Conservation (phyloP, 1,140 invertebrate genomes). For the Delia radicum region DNA sequence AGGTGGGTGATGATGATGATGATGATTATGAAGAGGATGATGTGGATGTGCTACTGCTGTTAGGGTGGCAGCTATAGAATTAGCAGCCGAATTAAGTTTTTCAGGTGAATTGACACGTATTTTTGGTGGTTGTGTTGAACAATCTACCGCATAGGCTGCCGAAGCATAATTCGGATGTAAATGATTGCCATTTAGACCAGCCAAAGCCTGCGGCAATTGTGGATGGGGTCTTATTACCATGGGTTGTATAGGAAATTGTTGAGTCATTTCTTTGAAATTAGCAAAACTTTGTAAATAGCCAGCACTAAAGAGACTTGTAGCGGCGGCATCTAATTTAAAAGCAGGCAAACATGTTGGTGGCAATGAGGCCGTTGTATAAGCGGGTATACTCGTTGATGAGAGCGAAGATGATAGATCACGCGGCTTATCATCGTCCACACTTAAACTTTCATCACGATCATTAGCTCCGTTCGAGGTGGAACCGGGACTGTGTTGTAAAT, state of each 20-base stretch:
- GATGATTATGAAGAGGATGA: slow-evolving; percentile 30
- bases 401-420: slow-evolving; percentile 45
- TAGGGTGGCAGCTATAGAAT: slow-evolving; percentile 37
- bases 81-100: slow-evolving; percentile 49
- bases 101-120: slow-evolving; percentile 58
- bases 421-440: slow-evolving; percentile 53
- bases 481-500: slow-evolving; percentile 54
- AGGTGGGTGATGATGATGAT: neutral
- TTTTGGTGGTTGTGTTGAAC: slow-evolving; percentile 44
- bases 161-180: slow-evolving; percentile 53
- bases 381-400: slow-evolving; percentile 37
- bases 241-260: slow-evolving; percentile 54
- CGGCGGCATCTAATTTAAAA: slow-evolving; percentile 47
- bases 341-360: slow-evolving; percentile 42
- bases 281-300: slow-evolving; percentile 54
- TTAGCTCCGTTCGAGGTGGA: slow-evolving; percentile 54
- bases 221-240: slow-evolving; percentile 54
- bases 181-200: slow-evolving; percentile 46
- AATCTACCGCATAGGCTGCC: slow-evolving; percentile 50
- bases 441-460: slow-evolving; percentile 50
- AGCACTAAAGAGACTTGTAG: slow-evolving; percentile 49
- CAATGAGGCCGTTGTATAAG: slow-evolving; percentile 28
- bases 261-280: slow-evolving; percentile 53
- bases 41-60: slow-evolving; percentile 37
- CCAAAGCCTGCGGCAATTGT: slow-evolving; percentile 50